phyloP scores from a whole-genome alignment of 1,140 invertebrate genomes.

The Rhyacophila brunnea region DNA sequence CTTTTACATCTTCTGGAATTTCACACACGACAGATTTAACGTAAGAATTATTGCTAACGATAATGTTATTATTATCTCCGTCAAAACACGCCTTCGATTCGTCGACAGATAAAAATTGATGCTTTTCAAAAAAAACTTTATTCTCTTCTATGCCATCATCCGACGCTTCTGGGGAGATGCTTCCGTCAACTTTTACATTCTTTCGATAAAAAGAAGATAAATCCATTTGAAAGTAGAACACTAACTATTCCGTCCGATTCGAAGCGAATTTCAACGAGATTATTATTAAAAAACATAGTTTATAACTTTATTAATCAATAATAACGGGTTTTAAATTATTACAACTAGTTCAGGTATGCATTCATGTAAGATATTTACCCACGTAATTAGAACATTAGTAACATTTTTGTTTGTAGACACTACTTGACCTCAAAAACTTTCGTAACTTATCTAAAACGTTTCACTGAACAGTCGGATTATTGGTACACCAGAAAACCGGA shows the following conservation, averaged over 20 bases:
- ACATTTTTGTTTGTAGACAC: conserved; percentile 22
- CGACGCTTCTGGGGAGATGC: conserved; percentile 16
- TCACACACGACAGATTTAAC: conserved; percentile 12
- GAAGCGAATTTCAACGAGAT: conserved; percentile 2
- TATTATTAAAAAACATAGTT: conserved; percentile 8
- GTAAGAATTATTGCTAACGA: conserved; percentile 2
- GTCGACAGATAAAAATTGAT: not conserved
- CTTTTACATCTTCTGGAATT: conserved; percentile 20
- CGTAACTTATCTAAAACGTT: conserved; percentile 23
- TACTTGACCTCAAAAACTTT: conserved; percentile 25
- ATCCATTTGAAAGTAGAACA: conserved; percentile 28
- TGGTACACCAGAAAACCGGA: not conserved
- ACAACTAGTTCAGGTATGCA: conserved; percentile 23
- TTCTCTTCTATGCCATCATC: conserved; percentile 11
- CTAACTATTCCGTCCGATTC: conserved; percentile 10
- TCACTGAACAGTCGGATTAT: not conserved
- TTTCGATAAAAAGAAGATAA: conserved; percentile 29
- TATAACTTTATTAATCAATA: conserved; percentile 10
- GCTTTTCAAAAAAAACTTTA: conserved; percentile 4
- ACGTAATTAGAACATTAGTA: conserved; percentile 27
- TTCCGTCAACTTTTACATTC: conserved; percentile 34
- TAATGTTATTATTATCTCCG: too few relatives aligned
- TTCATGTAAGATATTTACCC: conserved; percentile 25
- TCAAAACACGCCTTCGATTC: too few relatives aligned
- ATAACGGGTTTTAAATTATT: conserved; percentile 22